phyloP scores from a whole-genome alignment of 2,888 invertebrate genomes.

The Abscondita cerata region DNA sequence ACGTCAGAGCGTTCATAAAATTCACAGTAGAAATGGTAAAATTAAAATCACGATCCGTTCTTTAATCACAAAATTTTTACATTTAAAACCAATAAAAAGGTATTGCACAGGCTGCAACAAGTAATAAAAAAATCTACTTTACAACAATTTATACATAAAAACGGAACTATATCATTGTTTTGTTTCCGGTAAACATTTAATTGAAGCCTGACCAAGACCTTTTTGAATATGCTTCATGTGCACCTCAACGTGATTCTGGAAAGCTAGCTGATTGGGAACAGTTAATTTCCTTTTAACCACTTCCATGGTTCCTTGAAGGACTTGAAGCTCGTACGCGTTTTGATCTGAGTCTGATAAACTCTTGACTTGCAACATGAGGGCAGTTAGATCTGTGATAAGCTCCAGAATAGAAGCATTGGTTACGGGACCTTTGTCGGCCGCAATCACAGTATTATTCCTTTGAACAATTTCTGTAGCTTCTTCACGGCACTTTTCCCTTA shows the following conservation, averaged over 20 bases:
- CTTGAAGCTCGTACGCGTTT: conserved; percentile 89
- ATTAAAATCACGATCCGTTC: conserved; percentile 10
- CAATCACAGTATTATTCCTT: conserved; percentile 69
- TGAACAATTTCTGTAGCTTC: conserved; percentile 84
- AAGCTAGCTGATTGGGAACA: conserved; percentile 75
- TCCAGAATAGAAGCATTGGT: conserved; percentile 70
- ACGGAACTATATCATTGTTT: conserved; percentile 26
- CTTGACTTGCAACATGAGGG: conserved; percentile 88
- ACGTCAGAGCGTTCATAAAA: conserved; percentile 1
- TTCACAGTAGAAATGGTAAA: conserved; percentile 16
- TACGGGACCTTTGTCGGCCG: conserved; percentile 62
- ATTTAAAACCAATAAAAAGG: conserved; percentile 12
- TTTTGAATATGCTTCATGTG: conserved; percentile 90
- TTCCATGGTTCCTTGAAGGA: conserved; percentile 89
- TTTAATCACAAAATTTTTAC: background rate
- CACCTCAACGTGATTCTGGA: conserved; percentile 89
- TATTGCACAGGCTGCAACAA: conserved; percentile 20
- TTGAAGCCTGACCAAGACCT: conserved; percentile 62
- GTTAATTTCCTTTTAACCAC: conserved; percentile 84
- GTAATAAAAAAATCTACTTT: conserved; percentile 10
- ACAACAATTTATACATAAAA: conserved; percentile 14
- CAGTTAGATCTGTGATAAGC: conserved; percentile 86
- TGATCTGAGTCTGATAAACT: conserved; percentile 79
- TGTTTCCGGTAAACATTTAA: conserved; percentile 22
- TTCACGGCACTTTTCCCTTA: conserved; percentile 85